A percentile compares a stretch with the other conserved stretches of the same genome.
phyloP scores from a whole-genome alignment of 2,888 invertebrate species.

The Leptopilina syphax region DNA sequence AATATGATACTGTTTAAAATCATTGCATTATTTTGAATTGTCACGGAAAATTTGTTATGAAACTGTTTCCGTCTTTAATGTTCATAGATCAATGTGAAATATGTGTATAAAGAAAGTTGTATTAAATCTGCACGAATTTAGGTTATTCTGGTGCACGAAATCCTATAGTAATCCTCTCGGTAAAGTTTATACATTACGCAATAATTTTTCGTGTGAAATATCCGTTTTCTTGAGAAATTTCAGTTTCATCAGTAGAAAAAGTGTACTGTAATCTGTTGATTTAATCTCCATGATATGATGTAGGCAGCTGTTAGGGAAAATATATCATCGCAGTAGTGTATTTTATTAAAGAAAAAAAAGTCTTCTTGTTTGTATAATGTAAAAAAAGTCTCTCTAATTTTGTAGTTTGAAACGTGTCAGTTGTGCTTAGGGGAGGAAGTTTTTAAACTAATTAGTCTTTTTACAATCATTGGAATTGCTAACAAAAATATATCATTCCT shows the following conservation, averaged over 20 bases:
- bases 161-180: neutral
- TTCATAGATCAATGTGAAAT: slow-evolving; percentile 21
- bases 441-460: neutral
- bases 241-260: slow-evolving; percentile 5
- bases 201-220: slow-evolving; percentile 28
- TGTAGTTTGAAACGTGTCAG: neutral
- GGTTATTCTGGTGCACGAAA: slow-evolving; percentile 31
- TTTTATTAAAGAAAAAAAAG: too few relatives aligned
- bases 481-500: slow-evolving; percentile 18
- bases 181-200: slow-evolving; percentile 6
- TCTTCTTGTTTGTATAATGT: too few relatives aligned
- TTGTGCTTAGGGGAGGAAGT: neutral
- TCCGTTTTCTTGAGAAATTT: slow-evolving; percentile 16
- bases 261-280: neutral
- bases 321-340: too few relatives aligned
- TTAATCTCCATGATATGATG: neutral
- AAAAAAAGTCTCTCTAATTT: neutral
- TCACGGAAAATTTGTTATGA: slow-evolving; percentile 22
- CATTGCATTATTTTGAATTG: neutral
- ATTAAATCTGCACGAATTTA: slow-evolving; percentile 36
- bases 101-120: neutral
- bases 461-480: neutral
- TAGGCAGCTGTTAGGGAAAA: neutral
- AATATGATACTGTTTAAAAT: neutral
- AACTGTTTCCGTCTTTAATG: slow-evolving; percentile 19